Evolutionary conservation across 2,113 vertebrate genomes (phyloP).

Genomic region (Ctenomys sociabilis): DNA sequence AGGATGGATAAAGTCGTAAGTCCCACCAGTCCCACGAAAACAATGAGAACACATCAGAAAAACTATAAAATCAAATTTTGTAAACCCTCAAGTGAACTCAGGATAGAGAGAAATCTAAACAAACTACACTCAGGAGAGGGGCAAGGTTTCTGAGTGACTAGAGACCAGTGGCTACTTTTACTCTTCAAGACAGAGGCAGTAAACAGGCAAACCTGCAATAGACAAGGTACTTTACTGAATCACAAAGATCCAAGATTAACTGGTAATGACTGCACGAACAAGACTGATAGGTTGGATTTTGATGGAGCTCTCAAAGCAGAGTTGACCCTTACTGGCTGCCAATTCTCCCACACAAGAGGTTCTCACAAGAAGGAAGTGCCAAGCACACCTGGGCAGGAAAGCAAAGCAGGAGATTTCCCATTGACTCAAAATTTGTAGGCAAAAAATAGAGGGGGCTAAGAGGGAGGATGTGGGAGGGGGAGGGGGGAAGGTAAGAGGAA

Average conservation of each 20-base stretch:
- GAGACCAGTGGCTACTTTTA: not conserved
- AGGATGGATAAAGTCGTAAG: not conserved
- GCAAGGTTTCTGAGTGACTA: not conserved
- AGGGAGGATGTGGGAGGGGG: too few relatives aligned
- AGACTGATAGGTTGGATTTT: not conserved
- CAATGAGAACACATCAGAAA: conserved; percentile 36
- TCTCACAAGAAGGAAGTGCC: not conserved
- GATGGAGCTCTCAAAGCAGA: not conserved
- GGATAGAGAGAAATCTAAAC: not conserved
- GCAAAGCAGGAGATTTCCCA: not conserved
- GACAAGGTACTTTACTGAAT: not conserved
- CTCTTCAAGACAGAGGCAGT: not conserved
- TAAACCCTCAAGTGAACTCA: not conserved
- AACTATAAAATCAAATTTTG: not conserved
- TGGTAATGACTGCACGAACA: not conserved
- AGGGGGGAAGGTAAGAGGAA: not conserved
- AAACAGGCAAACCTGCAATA: not conserved
- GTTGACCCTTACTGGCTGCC: not conserved
- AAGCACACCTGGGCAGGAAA: not conserved
- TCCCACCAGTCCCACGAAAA: not conserved
- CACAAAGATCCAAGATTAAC: not conserved
- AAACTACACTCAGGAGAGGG: conserved; percentile 26
- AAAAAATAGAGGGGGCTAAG: not conserved
- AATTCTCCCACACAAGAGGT: not conserved
- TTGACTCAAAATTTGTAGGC: not conserved